Evolutionary conservation across 2,888 invertebrate species (phyloP).

Genomic region (Neria commutata): DNA sequence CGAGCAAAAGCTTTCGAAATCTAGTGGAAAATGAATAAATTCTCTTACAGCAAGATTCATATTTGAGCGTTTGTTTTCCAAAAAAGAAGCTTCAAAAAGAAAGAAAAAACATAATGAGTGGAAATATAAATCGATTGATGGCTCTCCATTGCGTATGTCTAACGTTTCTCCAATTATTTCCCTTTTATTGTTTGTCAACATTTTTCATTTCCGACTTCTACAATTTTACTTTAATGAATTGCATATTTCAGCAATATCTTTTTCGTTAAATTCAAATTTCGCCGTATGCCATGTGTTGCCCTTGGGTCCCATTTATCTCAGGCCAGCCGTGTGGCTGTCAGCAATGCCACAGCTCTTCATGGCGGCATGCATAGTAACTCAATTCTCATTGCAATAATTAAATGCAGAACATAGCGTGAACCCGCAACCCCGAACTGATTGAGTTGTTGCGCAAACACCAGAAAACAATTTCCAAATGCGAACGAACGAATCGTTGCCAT

Average conservation of each 20-base stretch:
- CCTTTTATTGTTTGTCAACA: neutral
- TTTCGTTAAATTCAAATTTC: neutral
- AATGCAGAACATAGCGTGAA: constrained; percentile 21
- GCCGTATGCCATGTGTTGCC: no score
- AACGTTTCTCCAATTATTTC: neutral
- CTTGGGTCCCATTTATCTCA: no score
- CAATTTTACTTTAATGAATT: neutral
- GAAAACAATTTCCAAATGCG: constrained; percentile 4
- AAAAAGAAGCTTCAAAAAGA: no score
- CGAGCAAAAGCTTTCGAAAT: no score
- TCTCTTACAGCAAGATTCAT: no score
- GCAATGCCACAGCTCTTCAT: no score
- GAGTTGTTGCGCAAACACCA: constrained; percentile 18
- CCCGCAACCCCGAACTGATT: constrained; percentile 19
- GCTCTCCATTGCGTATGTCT: neutral
- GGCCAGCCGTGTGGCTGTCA: no score
- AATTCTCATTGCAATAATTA: constrained; percentile 25
- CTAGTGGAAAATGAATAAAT: no score
- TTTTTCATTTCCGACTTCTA: neutral
- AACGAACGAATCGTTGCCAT: neutral
- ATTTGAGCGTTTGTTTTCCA: no score
- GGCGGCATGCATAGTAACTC: constrained; percentile 12
- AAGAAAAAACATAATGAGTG: no score
- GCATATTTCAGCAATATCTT: neutral
- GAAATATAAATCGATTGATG: neutral